These are phyloP conservation scores for Tenrec ecaudatus DNA, from an alignment of 2,113 vertebrate genomes.

Conservation along the genomic window DNA sequence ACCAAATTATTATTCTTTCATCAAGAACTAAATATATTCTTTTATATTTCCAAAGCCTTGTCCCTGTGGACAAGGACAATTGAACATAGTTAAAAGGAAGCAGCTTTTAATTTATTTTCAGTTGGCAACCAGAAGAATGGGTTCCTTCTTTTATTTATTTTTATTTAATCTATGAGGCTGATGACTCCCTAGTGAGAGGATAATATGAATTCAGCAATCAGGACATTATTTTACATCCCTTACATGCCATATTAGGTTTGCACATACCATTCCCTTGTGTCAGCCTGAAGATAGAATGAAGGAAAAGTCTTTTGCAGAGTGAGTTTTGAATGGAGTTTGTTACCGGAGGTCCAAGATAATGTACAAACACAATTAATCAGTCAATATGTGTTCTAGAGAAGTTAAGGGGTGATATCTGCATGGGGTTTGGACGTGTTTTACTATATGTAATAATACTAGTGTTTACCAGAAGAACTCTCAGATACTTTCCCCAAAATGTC, in stretches of 20 bases:
- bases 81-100: constrained; percentile 70
- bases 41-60: constrained; percentile 57
- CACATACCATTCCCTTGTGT: constrained; percentile 41
- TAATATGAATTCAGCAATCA: constrained; percentile 64
- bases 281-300: background rate
- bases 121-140: constrained; percentile 63
- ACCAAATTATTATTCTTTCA: constrained; percentile 78
- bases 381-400: background rate
- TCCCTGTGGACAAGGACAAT: constrained; percentile 67
- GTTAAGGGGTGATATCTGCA: background rate
- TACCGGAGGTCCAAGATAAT: background rate
- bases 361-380: constrained; percentile 13
- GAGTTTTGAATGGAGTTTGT: constrained; percentile 20
- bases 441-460: background rate
- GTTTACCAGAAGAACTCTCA: background rate
- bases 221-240: constrained; percentile 59
- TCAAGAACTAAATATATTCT: constrained; percentile 71
- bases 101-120: constrained; percentile 77
- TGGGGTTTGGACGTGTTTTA: background rate
- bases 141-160: constrained; percentile 73
- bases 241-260: background rate
- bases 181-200: constrained; percentile 69
- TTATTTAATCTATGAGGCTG: constrained; percentile 72
- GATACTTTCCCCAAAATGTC: background rate
- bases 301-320: constrained; percentile 1